Conservation (phyloP, 2,113 vertebrate genomes). For the Ceyx cyanopectus region DNA sequence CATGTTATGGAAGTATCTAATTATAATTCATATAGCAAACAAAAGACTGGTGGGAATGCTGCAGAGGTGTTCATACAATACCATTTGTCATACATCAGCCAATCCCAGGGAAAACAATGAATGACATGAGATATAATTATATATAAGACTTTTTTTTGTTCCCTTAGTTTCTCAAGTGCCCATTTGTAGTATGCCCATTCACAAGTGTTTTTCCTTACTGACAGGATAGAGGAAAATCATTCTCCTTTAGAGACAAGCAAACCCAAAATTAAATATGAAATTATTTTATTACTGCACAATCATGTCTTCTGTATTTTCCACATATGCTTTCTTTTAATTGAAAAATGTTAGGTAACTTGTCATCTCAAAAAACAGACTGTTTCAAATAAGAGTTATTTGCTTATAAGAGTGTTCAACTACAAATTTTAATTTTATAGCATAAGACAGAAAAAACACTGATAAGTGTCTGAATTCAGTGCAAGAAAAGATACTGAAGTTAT, state of each 20-base stretch:
- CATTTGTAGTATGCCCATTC: neutral
- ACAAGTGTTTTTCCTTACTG: neutral
- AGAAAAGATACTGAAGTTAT: neutral
- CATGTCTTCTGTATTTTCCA: neutral
- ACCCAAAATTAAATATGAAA: neutral
- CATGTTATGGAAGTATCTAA: neutral
- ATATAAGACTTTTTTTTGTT: neutral
- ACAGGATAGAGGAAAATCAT: neutral
- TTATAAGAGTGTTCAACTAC: neutral
- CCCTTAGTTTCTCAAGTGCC: neutral
- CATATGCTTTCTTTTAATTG: neutral
- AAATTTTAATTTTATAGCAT: neutral
- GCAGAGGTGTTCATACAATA: neutral
- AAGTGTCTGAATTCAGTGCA: neutral
- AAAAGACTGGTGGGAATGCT: neutral
- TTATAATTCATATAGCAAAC: neutral
- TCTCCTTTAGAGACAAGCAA: neutral
- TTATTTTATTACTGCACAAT: neutral
- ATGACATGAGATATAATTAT: neutral
- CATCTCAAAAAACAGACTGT: neutral
- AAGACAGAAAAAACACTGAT: neutral
- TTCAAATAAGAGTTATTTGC: neutral
- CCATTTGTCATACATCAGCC: neutral
- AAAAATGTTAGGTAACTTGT: neutral
- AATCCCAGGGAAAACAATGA: neutral